Evolutionary conservation across 1,140 invertebrate genomes (phyloP).

Genomic region (Drosophila tani): DNA sequence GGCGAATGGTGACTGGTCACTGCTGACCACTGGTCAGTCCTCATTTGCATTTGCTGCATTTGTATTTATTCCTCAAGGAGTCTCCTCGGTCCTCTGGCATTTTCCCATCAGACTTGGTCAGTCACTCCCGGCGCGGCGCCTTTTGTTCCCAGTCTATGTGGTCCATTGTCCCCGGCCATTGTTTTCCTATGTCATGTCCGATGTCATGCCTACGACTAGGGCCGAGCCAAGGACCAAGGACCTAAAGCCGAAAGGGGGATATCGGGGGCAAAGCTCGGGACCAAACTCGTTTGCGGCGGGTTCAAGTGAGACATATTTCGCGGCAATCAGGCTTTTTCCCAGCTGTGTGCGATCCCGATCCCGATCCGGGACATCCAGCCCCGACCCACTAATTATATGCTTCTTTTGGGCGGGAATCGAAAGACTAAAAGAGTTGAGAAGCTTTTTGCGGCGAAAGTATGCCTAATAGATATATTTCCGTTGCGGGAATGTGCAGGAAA

Average conservation of each 20-base stretch:
- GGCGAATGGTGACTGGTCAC: neutral
- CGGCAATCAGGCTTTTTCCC: constrained; percentile 40
- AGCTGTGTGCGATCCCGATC: constrained; percentile 35
- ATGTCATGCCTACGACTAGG: constrained; percentile 21
- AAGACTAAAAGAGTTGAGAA: neutral
- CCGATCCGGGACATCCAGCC: constrained; percentile 8
- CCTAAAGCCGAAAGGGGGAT: neutral
- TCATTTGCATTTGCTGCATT: constrained; percentile 64
- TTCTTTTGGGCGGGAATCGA: constrained; percentile 24
- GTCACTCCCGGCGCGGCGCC: constrained; percentile 9
- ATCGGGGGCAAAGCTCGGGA: constrained; percentile 23
- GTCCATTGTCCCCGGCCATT: constrained; percentile 24
- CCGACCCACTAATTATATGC: constrained; percentile 39
- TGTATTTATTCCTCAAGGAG: constrained; percentile 6
- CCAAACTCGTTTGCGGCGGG: constrained; percentile 38
- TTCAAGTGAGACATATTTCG: constrained; percentile 43
- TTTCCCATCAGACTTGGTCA: constrained; percentile 25
- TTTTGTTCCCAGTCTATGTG: constrained; percentile 19
- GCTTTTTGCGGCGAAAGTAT: too few species aligned
- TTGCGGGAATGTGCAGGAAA: too few species aligned
- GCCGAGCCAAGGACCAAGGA: neutral
- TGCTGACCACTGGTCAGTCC: constrained; percentile 51
- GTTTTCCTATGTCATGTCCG: constrained; percentile 58
- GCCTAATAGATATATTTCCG: too few species aligned
- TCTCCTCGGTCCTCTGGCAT: neutral